Evolutionary conservation across 2,113 vertebrate genomes (phyloP).

Genomic region (Sus scrofa): DNA sequence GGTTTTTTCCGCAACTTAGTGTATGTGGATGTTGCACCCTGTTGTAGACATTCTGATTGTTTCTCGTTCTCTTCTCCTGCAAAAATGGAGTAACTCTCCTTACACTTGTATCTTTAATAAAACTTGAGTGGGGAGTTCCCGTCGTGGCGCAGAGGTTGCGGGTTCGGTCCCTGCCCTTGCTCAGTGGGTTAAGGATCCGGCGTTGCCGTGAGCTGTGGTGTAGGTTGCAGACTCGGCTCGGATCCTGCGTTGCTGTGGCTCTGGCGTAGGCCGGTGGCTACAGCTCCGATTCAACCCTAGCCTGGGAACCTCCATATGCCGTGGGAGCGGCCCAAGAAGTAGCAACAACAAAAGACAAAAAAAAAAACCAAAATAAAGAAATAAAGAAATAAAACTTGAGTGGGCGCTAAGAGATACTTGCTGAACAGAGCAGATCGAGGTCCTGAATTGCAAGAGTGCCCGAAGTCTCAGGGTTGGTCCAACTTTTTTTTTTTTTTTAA

Average conservation of each 20-base stretch:
- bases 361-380: too few relatives aligned
- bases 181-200: too few relatives aligned
- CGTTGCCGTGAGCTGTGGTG: too few relatives aligned
- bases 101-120: not conserved
- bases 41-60: not conserved
- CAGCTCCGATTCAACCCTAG: too few relatives aligned
- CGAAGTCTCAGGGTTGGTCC: not conserved
- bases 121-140: not conserved
- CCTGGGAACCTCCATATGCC: too few relatives aligned
- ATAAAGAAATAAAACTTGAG: slow-evolving; percentile 18
- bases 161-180: too few relatives aligned
- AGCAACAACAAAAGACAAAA: too few relatives aligned
- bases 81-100: not conserved
- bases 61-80: not conserved
- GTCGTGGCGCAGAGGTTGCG: too few relatives aligned
- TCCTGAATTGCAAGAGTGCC: not conserved
- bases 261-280: too few relatives aligned
- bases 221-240: too few relatives aligned
- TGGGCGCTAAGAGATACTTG: not conserved
- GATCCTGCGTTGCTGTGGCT: too few relatives aligned
- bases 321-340: too few relatives aligned
- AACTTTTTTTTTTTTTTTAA: not conserved
- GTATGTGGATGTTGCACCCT: not conserved
- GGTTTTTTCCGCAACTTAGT: not conserved
- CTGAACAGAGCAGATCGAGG: not conserved